Evolutionary conservation across 2,888 invertebrate species (phyloP).

Genomic region (Slavum lentiscoides): DNA sequence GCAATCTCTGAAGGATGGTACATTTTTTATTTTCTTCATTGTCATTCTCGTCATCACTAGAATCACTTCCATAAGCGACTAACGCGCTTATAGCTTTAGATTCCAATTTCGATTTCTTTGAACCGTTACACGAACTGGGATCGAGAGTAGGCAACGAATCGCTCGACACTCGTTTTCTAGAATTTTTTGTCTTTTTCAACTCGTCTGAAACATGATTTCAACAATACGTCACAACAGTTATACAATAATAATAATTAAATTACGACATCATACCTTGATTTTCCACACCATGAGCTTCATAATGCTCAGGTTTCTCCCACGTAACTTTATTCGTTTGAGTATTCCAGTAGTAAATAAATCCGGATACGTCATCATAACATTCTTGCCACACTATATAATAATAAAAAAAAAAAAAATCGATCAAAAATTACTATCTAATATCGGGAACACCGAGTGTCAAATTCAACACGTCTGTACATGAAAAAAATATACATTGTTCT

Average conservation of each 20-base stretch:
- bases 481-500: too few relatives aligned
- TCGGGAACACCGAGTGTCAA: not conserved
- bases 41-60: conserved; percentile 55
- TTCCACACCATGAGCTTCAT: conserved; percentile 56
- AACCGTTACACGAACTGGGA: conserved; percentile 20
- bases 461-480: not conserved
- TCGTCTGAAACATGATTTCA: conserved; percentile 26
- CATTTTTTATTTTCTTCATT: conserved; percentile 62
- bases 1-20: conserved; percentile 64
- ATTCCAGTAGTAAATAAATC: conserved; percentile 71
- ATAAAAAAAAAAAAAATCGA: not conserved
- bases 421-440: not conserved
- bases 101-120: conserved; percentile 47
- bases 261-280: conserved; percentile 5
- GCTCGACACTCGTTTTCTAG: conserved; percentile 36
- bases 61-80: conserved; percentile 50
- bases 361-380: conserved; percentile 67
- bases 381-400: conserved; percentile 68
- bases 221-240: not conserved
- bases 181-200: conserved; percentile 10
- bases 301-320: conserved; percentile 67
- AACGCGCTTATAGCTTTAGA: conserved; percentile 38
- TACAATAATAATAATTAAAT: too few relatives aligned
- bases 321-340: conserved; percentile 68
- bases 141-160: conserved; percentile 26